Conservation (phyloP, 2,888 invertebrate species). For the Lasius fuliginosus region DNA sequence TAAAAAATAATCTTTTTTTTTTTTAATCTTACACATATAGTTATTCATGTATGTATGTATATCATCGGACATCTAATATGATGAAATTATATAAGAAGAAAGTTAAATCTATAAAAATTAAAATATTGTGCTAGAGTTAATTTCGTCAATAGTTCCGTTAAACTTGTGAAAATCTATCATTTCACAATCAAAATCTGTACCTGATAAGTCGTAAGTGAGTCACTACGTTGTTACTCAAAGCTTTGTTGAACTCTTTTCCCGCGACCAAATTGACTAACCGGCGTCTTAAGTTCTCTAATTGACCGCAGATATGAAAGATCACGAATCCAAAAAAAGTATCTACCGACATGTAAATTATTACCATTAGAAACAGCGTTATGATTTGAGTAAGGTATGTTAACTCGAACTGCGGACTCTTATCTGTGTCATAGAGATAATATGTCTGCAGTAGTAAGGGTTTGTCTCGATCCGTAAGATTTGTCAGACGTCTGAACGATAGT, state of each 20-base stretch:
- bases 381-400: background rate
- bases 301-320: slow-evolving; percentile 38
- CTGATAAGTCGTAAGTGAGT: slow-evolving; percentile 54
- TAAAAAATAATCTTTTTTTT: no score
- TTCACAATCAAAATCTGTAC: slow-evolving; percentile 17
- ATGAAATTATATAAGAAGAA: no score
- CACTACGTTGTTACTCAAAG: background rate
- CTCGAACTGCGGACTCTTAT: background rate
- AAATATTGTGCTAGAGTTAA: no score
- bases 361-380: accelerated
- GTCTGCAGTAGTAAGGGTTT: background rate
- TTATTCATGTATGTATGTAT: no score
- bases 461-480: slow-evolving; percentile 6
- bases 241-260: background rate
- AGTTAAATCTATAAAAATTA: no score
- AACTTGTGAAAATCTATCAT: background rate
- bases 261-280: background rate
- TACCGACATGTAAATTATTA: background rate
- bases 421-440: slow-evolving; percentile 22
- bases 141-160: no score
- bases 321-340: slow-evolving; percentile 13
- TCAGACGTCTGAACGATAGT: slow-evolving; percentile 13
- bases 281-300: slow-evolving; percentile 30
- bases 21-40: no score
- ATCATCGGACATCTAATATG: no score